Conservation (phyloP, 2,113 vertebrate genomes). For the Heloderma charlesbogerti region DNA sequence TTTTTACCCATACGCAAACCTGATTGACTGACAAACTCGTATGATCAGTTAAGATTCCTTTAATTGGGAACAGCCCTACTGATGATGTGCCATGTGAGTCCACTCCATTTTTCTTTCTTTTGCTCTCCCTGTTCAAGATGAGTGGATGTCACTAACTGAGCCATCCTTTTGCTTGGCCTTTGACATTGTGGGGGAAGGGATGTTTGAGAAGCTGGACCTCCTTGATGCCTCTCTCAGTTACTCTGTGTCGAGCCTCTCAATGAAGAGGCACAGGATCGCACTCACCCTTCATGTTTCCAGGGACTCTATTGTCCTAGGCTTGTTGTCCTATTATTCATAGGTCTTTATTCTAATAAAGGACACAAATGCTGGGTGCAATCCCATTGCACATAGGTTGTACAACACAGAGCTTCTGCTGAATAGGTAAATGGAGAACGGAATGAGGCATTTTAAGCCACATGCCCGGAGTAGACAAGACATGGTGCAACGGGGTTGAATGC, state of each 20-base stretch:
- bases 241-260: too few species aligned
- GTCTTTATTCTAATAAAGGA: too few species aligned
- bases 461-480: not conserved
- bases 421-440: not conserved
- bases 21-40: not conserved
- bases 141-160: not conserved
- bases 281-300: not conserved
- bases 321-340: too few species aligned
- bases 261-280: too few species aligned
- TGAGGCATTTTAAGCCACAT: not conserved
- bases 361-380: too few species aligned
- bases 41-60: not conserved
- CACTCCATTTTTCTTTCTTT: not conserved
- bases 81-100: not conserved
- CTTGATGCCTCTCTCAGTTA: not conserved
- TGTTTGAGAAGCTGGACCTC: too few species aligned
- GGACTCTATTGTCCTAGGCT: too few species aligned
- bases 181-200: too few species aligned
- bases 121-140: not conserved
- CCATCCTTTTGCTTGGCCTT: not conserved
- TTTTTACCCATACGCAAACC: not conserved
- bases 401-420: not conserved
- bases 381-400: too few species aligned
- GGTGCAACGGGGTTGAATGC: not conserved
- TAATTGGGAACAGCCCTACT: not conserved